phyloP scores from a whole-genome alignment of 2,113 vertebrate genomes.

The Macaca fascicularis region DNA sequence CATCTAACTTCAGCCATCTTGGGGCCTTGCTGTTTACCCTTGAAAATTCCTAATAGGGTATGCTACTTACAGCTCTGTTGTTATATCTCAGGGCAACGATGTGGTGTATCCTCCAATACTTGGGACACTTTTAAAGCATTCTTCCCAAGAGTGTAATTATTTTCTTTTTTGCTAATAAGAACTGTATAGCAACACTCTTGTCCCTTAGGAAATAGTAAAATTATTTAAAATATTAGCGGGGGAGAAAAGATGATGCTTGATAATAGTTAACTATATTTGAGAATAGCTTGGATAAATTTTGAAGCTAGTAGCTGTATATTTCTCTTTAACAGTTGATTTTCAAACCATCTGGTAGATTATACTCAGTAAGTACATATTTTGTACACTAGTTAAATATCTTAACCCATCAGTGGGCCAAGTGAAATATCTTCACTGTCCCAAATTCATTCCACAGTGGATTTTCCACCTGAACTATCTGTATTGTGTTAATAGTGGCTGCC shows the following conservation, averaged over 20 bases:
- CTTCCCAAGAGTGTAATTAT: slow-evolving; percentile 64
- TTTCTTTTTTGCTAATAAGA: slow-evolving; percentile 64
- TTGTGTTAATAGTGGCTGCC: not conserved
- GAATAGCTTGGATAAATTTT: slow-evolving; percentile 14
- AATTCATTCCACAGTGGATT: not conserved
- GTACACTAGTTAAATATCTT: not conserved
- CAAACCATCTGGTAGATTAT: not conserved
- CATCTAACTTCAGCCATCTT: not conserved
- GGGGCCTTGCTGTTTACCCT: not conserved
- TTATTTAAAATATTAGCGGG: slow-evolving; percentile 57
- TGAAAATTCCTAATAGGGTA: not conserved
- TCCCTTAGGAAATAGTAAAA: slow-evolving; percentile 72
- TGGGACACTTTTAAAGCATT: slow-evolving; percentile 41
- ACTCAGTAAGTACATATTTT: not conserved
- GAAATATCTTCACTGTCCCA: not conserved
- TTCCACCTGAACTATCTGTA: not conserved
- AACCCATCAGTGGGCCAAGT: not conserved
- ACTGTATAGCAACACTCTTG: not conserved
- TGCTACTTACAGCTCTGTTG: not conserved
- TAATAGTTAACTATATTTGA: not conserved
- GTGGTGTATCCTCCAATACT: not conserved
- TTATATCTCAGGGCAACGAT: not conserved
- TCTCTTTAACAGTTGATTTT: slow-evolving; percentile 17
- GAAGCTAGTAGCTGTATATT: not conserved
- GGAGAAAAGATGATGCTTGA: slow-evolving; percentile 40